phyloP scores from a whole-genome alignment of 1,140 invertebrate species.

The Drosophila punjabiensis region DNA sequence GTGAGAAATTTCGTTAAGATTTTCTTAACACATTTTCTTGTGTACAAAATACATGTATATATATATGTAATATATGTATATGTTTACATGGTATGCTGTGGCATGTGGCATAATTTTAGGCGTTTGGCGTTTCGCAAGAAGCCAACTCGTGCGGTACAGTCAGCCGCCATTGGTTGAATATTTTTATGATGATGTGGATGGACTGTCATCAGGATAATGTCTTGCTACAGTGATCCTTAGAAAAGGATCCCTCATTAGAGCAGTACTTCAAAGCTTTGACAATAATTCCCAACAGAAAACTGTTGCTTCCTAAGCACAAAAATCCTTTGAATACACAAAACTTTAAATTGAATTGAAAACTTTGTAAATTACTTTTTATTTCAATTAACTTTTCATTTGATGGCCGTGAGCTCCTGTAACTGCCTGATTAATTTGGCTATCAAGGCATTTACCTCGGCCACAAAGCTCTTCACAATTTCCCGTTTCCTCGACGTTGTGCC shows the following conservation, averaged over 20 bases:
- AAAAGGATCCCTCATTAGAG: neutral
- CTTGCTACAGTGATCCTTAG: no score
- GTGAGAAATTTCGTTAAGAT: slow-evolving; percentile 85
- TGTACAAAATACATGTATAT: slow-evolving; percentile 3
- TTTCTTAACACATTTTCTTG: slow-evolving; percentile 76
- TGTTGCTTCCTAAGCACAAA: neutral
- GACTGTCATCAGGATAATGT: neutral
- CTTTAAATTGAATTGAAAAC: slow-evolving; percentile 4
- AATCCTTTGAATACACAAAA: neutral
- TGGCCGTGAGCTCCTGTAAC: slow-evolving; percentile 27
- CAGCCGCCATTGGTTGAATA: neutral
- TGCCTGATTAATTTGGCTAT: slow-evolving; percentile 45
- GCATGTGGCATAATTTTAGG: slow-evolving; percentile 68
- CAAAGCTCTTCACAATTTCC: slow-evolving; percentile 46
- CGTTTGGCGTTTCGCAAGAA: slow-evolving; percentile 41
- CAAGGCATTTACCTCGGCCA: slow-evolving; percentile 41
- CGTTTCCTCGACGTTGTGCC: slow-evolving; percentile 5
- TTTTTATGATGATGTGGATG: neutral
- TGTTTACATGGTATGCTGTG: slow-evolving; percentile 6
- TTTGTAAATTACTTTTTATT: neutral
- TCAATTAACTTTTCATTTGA: neutral
- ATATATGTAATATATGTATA: neutral
- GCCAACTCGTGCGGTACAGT: slow-evolving; percentile 41
- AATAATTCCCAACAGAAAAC: slow-evolving; percentile 1
- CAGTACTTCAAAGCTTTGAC: neutral